phyloP scores from a whole-genome alignment of 2,113 vertebrate genomes.

The Diadophis punctatus region DNA sequence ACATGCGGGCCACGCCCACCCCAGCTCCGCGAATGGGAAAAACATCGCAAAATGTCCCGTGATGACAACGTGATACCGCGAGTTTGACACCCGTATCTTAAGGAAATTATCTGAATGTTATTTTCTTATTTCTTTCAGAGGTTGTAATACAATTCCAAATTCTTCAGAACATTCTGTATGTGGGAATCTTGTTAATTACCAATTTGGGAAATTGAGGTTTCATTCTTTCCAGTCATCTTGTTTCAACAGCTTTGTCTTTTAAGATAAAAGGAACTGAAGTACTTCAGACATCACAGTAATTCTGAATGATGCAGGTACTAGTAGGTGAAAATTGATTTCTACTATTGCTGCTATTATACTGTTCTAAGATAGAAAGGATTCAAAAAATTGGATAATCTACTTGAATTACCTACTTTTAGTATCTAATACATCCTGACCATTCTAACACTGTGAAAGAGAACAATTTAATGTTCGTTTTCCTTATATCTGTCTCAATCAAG shows the following conservation, averaged over 20 bases:
- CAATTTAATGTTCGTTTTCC: not conserved
- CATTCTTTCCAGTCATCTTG: constrained; percentile 36
- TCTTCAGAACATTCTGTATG: constrained; percentile 36
- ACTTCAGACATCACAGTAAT: constrained; percentile 55
- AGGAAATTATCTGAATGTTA: constrained; percentile 62
- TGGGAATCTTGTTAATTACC: constrained; percentile 16
- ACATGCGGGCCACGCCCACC: no score
- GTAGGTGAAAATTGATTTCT: constrained; percentile 64
- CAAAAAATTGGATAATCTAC: not conserved
- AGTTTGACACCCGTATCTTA: constrained; percentile 11
- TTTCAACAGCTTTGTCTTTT: constrained; percentile 55
- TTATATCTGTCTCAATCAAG: not conserved
- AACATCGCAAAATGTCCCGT: no score
- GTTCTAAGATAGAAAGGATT: not conserved
- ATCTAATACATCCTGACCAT: not conserved
- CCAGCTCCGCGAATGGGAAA: no score
- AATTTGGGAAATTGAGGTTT: constrained; percentile 46
- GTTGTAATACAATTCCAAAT: constrained; percentile 56
- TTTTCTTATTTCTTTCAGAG: constrained; percentile 59
- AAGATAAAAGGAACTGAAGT: constrained; percentile 56
- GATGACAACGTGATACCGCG: no score
- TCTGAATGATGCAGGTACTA: constrained; percentile 50
- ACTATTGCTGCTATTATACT: constrained; percentile 35
- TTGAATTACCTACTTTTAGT: not conserved
- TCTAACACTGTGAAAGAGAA: not conserved